These are phyloP conservation scores for Mormyrus lacerda DNA, from an alignment of 2,113 vertebrate genomes.

Conservation along the genomic window DNA sequence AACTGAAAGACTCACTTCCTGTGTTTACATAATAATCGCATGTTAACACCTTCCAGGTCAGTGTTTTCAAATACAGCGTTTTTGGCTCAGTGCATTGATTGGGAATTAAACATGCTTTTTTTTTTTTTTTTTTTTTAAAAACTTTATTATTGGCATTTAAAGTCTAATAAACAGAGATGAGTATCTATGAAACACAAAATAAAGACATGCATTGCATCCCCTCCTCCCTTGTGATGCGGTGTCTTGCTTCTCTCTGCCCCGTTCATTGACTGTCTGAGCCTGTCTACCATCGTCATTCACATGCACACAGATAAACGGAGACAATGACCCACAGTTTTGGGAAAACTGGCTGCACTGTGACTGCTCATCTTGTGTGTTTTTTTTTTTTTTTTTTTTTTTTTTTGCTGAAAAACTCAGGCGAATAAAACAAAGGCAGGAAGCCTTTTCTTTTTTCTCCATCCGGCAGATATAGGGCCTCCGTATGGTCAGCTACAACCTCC, in stretches of 20 bases:
- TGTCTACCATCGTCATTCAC: not conserved
- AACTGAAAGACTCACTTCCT: not conserved
- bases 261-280: not conserved
- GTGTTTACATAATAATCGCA: not conserved
- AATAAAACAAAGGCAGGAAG: conserved; percentile 18
- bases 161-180: not conserved
- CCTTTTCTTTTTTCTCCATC: not conserved
- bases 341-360: not conserved
- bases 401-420: not conserved
- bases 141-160: conserved; percentile 11
- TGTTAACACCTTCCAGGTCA: not conserved
- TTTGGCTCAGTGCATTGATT: not conserved
- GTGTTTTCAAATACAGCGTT: not conserved
- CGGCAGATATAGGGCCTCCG: not conserved
- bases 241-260: not conserved
- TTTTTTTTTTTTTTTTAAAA: too few relatives aligned
- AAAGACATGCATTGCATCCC: not conserved
- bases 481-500: conserved; percentile 22
- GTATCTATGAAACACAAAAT: not conserved
- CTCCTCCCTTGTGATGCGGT: not conserved
- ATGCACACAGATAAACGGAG: not conserved
- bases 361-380: not conserved
- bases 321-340: not conserved
- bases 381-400: not conserved
- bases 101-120: conserved; percentile 21